These are phyloP conservation scores for Physella acuta DNA, from an alignment of 1,140 invertebrate species.

Conservation along the genomic window DNA sequence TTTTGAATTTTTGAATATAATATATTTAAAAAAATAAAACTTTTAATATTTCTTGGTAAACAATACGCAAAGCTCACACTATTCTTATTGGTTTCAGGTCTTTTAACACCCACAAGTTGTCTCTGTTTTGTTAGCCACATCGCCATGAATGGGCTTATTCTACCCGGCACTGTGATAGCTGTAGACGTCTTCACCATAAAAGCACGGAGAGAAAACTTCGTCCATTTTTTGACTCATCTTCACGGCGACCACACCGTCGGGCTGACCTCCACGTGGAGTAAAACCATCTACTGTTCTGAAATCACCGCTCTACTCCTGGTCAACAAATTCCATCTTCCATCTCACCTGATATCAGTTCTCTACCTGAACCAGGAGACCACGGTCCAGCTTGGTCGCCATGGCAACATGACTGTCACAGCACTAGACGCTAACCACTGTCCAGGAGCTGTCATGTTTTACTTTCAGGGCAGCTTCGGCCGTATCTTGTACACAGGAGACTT, in stretches of 20 bases:
- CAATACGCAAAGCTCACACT: no score
- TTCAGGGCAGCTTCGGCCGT: constrained; percentile 62
- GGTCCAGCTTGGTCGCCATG: constrained; percentile 38
- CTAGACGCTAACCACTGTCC: constrained; percentile 63
- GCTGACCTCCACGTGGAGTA: constrained; percentile 53
- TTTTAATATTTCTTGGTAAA: no score
- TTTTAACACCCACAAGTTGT: no score
- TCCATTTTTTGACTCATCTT: constrained; percentile 56
- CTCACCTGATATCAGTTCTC: background rate
- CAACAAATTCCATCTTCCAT: constrained; percentile 26
- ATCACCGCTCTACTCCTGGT: constrained; percentile 44
- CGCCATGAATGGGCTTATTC: constrained; percentile 53
- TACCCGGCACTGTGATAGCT: constrained; percentile 54
- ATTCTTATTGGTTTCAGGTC: no score
- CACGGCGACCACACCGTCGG: constrained; percentile 57
- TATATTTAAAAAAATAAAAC: no score
- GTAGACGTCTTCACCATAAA: constrained; percentile 58
- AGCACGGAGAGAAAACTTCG: constrained; percentile 29
- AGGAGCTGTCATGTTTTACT: constrained; percentile 62
- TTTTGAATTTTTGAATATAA: no score
- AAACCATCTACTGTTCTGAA: constrained; percentile 55
- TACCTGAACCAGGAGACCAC: constrained; percentile 25
- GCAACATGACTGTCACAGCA: constrained; percentile 57
- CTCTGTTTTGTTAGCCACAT: no score
- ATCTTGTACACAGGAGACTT: constrained; percentile 62